phyloP scores from a whole-genome alignment of 1,140 invertebrate species.

The Heterodera schachtii region DNA sequence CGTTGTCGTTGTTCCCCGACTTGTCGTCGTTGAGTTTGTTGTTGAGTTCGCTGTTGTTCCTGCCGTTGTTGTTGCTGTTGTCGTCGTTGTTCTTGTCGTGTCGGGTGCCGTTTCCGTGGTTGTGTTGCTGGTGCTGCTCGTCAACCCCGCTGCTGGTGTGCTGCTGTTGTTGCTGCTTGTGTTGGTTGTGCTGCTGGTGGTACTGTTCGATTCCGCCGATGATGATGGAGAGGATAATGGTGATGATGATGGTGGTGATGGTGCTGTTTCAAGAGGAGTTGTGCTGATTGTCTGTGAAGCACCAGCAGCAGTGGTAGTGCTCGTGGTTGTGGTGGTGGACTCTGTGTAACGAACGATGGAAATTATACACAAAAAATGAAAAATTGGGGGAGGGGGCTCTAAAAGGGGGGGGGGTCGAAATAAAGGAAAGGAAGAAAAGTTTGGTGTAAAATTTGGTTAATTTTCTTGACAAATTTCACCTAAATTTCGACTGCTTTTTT shows the following conservation, averaged over 20 bases:
- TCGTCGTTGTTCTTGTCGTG: slow-evolving; percentile 34
- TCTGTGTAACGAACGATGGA: no score
- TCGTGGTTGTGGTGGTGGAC: background rate
- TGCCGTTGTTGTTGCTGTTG: slow-evolving; percentile 21
- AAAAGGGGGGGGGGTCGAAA: no score
- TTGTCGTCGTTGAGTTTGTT: slow-evolving; percentile 4
- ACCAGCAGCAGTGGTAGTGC: background rate
- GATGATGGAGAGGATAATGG: no score
- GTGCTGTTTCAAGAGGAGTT: slow-evolving; percentile 14
- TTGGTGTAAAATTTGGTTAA: no score
- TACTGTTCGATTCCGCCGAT: background rate
- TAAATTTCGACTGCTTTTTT: no score
- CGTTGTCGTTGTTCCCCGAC: background rate
- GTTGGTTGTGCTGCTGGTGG: slow-evolving; percentile 13
- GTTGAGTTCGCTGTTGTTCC: slow-evolving; percentile 21
- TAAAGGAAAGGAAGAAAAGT: no score
- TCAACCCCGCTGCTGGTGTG: background rate
- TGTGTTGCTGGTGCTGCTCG: background rate
- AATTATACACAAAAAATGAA: no score
- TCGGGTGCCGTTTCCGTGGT: slow-evolving; percentile 6
- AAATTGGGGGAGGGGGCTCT: no score
- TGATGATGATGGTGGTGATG: background rate
- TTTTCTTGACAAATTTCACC: no score
- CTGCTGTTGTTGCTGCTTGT: slow-evolving; percentile 15
- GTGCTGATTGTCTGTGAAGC: background rate